Conservation (phyloP, 2,113 vertebrate species). For the Urocynchramus pylzowi region DNA sequence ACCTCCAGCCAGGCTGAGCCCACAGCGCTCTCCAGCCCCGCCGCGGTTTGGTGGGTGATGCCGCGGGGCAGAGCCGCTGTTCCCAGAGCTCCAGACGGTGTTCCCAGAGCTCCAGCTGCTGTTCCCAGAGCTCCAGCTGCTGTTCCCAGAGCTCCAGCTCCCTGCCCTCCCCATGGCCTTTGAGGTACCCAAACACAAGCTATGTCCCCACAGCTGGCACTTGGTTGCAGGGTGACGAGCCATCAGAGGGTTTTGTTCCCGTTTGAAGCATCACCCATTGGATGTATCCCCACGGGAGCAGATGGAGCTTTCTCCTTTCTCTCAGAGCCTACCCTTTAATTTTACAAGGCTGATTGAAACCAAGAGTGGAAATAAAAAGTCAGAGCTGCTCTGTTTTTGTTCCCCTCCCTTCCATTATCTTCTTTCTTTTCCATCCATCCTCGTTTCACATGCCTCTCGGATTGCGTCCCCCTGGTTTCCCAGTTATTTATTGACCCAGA, state of each 20-base stretch:
- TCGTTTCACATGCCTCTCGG: slow-evolving; percentile 31
- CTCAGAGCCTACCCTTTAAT: slow-evolving; percentile 22
- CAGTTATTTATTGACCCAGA: slow-evolving; percentile 63
- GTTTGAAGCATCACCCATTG: not conserved
- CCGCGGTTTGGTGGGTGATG: not conserved
- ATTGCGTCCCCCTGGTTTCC: slow-evolving; percentile 46
- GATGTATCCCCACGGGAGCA: not conserved
- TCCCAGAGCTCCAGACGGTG: not conserved
- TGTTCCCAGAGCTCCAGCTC: not conserved
- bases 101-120: not conserved
- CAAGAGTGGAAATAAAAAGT: slow-evolving; percentile 61
- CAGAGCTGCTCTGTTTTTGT: slow-evolving; percentile 39
- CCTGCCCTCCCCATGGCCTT: not conserved
- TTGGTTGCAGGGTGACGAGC: not conserved
- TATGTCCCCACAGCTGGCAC: rapidly evolving
- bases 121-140: not conserved
- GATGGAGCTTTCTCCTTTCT: not conserved
- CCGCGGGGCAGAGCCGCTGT: rapidly evolving
- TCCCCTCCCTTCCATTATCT: slow-evolving; percentile 63
- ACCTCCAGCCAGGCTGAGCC: not conserved
- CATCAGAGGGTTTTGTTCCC: rapidly evolving
- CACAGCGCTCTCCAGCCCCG: rapidly evolving
- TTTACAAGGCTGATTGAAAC: slow-evolving; percentile 52
- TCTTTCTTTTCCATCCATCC: slow-evolving; percentile 56
- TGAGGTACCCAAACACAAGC: not conserved